A percentile compares a stretch with the other conserved stretches of the same genome.
These are phyloP conservation scores for Mesocentrotus franciscanus DNA, from an alignment of 53 echinoderm and acorn worm species.

Conservation along the genomic window DNA sequence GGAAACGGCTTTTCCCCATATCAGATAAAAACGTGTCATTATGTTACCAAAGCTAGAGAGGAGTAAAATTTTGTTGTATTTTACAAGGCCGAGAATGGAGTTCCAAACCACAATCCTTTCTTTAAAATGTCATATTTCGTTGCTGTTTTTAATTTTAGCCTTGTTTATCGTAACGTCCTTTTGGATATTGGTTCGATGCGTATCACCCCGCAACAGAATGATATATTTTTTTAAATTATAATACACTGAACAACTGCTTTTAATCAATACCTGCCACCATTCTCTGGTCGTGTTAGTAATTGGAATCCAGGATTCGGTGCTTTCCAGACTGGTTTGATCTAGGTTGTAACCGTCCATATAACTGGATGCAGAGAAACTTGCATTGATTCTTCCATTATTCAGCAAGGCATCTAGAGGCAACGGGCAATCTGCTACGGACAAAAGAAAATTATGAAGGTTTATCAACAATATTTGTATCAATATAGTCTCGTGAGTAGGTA, in stretches of 20 bases:
- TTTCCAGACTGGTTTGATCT: constrained; percentile 15
- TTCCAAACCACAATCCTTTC: no score
- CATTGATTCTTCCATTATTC: background rate
- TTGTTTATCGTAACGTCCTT: no score
- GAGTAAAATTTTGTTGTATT: no score
- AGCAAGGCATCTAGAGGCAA: background rate
- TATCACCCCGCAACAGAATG: background rate
- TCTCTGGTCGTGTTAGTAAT: background rate
- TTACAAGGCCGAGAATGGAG: no score
- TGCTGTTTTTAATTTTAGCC: no score
- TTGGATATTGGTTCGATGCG: no score
- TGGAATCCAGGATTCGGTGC: background rate
- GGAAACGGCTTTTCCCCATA: no score
- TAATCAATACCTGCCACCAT: constrained; percentile 29
- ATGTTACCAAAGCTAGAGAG: no score
- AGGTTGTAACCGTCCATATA: background rate
- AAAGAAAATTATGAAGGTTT: background rate
- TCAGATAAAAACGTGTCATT: no score
- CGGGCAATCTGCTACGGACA: background rate
- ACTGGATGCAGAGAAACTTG: constrained; percentile 21
- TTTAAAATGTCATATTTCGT: no score
- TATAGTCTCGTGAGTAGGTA: no score
- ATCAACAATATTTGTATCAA: background rate
- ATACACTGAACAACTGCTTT: background rate
- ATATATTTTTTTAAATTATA: background rate